phyloP scores from a whole-genome alignment of 2,888 invertebrate species.

The Chalcosyrphus nemorum region DNA sequence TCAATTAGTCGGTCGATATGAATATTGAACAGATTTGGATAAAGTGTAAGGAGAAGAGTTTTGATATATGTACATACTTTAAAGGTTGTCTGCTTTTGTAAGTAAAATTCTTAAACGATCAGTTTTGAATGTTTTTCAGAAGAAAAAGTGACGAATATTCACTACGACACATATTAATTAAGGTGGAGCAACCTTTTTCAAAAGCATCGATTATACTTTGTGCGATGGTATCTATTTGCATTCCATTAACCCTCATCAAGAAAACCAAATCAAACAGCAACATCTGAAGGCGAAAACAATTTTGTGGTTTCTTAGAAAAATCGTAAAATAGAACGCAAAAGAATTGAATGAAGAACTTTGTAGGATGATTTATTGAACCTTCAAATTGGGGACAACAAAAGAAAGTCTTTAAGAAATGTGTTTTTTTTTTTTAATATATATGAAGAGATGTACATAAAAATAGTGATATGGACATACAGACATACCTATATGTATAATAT shows the following conservation, averaged over 20 bases:
- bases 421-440: no score
- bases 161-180: not conserved
- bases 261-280: not conserved
- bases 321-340: not conserved
- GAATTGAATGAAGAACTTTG: not conserved
- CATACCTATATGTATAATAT: no score
- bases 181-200: not conserved
- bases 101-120: not conserved
- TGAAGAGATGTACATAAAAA: no score
- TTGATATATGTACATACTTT: not conserved
- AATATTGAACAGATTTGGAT: not conserved
- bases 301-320: constrained; percentile 3
- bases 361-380: not conserved
- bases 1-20: not conserved
- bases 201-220: not conserved
- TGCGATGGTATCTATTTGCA: constrained; percentile 2
- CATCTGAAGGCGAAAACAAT: not conserved
- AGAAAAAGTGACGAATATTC: not conserved
- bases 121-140: no score
- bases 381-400: not conserved
- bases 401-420: no score
- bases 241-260: constrained; percentile 8
- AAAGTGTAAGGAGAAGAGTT: not conserved
- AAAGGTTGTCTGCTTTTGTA: not conserved
- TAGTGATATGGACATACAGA: no score